Conservation (phyloP, 1,140 invertebrate genomes). For the Aphidius gifuensis region DNA sequence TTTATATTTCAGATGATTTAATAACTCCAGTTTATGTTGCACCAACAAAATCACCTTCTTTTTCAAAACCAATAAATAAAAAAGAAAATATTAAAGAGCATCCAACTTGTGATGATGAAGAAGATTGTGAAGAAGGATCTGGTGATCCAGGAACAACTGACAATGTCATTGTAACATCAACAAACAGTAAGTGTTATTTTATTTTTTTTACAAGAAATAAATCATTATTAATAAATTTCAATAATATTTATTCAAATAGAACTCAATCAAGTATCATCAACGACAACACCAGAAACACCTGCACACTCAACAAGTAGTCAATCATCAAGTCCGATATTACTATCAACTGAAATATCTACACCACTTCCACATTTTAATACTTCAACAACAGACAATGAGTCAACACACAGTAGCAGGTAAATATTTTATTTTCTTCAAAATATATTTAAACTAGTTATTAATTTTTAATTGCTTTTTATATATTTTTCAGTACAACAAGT, state of each 20-base stretch:
- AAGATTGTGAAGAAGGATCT: slow-evolving; percentile 72
- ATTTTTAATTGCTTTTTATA: background rate
- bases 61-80: slow-evolving; percentile 48
- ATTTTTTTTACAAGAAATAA: background rate
- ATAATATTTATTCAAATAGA: slow-evolving; percentile 31
- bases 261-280: slow-evolving; percentile 47
- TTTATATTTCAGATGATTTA: slow-evolving; percentile 66
- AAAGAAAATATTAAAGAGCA: slow-evolving; percentile 45
- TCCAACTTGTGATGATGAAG: slow-evolving; percentile 72
- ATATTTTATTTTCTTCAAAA: background rate
- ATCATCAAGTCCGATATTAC: slow-evolving; percentile 38
- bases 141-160: slow-evolving; percentile 65
- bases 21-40: slow-evolving; percentile 90
- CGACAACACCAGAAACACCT: slow-evolving; percentile 44
- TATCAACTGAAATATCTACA: slow-evolving; percentile 38
- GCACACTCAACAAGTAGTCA: slow-evolving; percentile 45
- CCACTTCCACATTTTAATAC: slow-evolving; percentile 46
- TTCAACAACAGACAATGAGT: slow-evolving; percentile 44
- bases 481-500: slow-evolving; percentile 29
- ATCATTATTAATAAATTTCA: background rate
- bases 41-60: slow-evolving; percentile 70
- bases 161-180: slow-evolving; percentile 60
- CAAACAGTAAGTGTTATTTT: slow-evolving; percentile 50
- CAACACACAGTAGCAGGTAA: slow-evolving; percentile 43
- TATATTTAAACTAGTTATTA: background rate